Evolutionary conservation across 1,140 invertebrate species (phyloP).

Genomic region (Heliconius congener): DNA sequence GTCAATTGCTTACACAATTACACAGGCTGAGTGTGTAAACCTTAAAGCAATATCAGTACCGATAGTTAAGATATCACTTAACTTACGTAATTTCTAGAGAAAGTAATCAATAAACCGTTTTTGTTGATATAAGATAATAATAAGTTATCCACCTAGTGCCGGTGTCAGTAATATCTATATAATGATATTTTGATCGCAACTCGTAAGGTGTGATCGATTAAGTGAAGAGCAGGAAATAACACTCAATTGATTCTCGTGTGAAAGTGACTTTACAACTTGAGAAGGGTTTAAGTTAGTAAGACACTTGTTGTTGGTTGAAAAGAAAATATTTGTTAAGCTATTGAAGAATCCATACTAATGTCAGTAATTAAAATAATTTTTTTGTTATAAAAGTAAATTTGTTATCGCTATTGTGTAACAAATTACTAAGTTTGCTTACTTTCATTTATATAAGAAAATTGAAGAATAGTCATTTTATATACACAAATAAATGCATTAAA

Average conservation of each 20-base stretch:
- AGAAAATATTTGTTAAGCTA: background rate
- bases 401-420: background rate
- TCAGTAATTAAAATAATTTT: background rate
- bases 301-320: conserved; percentile 6
- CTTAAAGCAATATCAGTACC: background rate
- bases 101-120: conserved; percentile 21
- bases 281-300: conserved; percentile 13
- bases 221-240: conserved; percentile 51
- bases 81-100: conserved; percentile 14
- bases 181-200: conserved; percentile 68
- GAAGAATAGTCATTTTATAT: no score
- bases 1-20: background rate
- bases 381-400: background rate
- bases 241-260: conserved; percentile 64
- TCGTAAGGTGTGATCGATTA: conserved; percentile 53
- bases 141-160: conserved; percentile 16
- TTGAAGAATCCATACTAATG: background rate
- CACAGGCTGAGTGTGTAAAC: background rate
- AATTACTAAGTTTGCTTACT: no score
- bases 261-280: conserved; percentile 34
- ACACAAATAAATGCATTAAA: no score
- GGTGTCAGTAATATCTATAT: conserved; percentile 50
- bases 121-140: conserved; percentile 26
- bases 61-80: background rate
- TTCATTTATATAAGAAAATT: no score